Evolutionary conservation across 2,797 vertebrate genomes (phyloP), one percentile per base, ranked within the genome.

Genomic region (Acanthurus lineatus): DNA sequence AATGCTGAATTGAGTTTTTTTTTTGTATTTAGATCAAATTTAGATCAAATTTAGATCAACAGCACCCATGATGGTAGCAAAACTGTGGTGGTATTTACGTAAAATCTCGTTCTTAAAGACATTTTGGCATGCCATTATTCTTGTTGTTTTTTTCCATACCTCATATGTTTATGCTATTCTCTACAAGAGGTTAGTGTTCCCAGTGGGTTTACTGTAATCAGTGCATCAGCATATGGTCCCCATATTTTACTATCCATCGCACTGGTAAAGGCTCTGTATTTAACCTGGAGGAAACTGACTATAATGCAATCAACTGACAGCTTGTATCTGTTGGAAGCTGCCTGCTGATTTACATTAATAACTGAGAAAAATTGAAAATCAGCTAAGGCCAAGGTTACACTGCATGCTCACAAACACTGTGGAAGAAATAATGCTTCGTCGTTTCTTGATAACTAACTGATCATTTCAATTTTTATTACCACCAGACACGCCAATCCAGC

Each of bases 401-500:
- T 1, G 32, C n/a, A 16, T 47, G 9, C 44, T 58, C 38, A 60
- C 35, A 58, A 54, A 74, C 73, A 17, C 52, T 65, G 10, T 19
- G 2, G 3, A 51, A 16, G 45, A 52, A 57, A 49, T 45, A 52
- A 25, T 72, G 42, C 48, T 48, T 58, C 5, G 35, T 44, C 0
- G 7, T 82, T 78, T 65, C 20, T 72, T 64, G 56, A n/a, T 22
- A 45, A 12, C 19, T 73, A 25, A 79, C 62, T 28, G 14, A 65
- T 60, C 1, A 2, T 66, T 59, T 67, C 17, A 11, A 32, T 20
- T 51, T 81, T 42, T 83, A 69, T 28, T 40, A 9, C 85, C 20
- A 73, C 57, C 94, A 97, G 97, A 97, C 92, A 91, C 95, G 92
- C 96, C 96, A 94, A 96, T 96, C 83, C 96, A 97, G 48, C 93